Evolutionary conservation across 2,797 vertebrate species (phyloP), one percentile per base, ranked within the genome.

Genomic region (Apogon talboti): DNA sequence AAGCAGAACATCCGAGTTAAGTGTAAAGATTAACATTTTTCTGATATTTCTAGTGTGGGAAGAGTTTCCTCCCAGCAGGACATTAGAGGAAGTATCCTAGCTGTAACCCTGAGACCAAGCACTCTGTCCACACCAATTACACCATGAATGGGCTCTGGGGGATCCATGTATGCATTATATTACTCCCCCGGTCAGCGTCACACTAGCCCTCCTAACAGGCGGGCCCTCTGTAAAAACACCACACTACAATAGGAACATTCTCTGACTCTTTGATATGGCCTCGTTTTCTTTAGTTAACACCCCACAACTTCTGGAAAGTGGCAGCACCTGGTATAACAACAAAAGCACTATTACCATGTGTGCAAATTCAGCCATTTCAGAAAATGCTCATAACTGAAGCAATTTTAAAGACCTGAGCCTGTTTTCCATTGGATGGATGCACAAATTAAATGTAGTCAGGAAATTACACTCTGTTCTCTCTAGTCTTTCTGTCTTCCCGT

Each of bases 61-160:
- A 84, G 52, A 71, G 60, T 74, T 79, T 80, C 71, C 53, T 80
- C 83, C 52, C 79, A 86, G 84, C 83, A 81, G 79, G 89, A 83
- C 79, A 82, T 71, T 21, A 69, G 76, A 87, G 90, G 83, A 90
- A 84, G 84, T 90, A 83, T 78, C 56, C 78, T 81, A 78, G 88
- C 86, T 84, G 86, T 90, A 87, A 86, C 78, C 79, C 84, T 83
- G 88, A 90, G 86, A 89, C 85, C 44, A 1, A 85, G 75, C 47
- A 68, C 89, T 92, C 90, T 87, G 91, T 92, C 89, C 82, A 87
- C 90, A 92, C 91, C 90, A 92, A 89, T 93, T 91, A 91, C 81
- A 84, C 58, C 86, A 75, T 91, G 91, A 93, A 92, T 85, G 78
- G 90, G 66, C 89, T 89, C 89, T 76, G 70, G 91, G 90, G 90